Evolutionary conservation across 2,113 vertebrate species (phyloP).

Genomic region (Onychostoma macrolepis): DNA sequence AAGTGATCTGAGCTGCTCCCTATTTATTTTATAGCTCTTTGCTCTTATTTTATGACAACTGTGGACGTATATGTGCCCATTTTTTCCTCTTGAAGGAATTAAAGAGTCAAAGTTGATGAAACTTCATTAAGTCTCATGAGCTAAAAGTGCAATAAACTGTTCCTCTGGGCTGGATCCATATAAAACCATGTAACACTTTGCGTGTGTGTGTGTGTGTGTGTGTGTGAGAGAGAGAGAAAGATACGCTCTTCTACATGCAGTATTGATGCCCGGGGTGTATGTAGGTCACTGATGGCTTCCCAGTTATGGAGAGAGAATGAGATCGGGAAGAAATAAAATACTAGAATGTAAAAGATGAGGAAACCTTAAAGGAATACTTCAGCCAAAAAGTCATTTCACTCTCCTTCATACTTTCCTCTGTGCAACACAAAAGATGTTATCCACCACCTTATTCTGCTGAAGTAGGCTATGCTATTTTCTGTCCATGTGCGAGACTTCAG

Average conservation of each 20-base stretch:
- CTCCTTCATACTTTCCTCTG: too few relatives aligned
- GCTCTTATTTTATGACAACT: not conserved
- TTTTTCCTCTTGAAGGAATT: not conserved
- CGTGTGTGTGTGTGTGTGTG: constrained; percentile 13
- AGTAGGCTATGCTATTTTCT: too few relatives aligned
- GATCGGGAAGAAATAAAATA: not conserved
- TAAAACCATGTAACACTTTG: not conserved
- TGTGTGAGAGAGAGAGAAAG: not conserved
- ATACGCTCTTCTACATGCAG: not conserved
- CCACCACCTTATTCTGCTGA: too few relatives aligned
- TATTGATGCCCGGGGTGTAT: constrained; percentile 17
- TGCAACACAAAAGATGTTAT: too few relatives aligned
- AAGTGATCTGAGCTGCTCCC: not conserved
- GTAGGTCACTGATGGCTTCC: constrained; percentile 33
- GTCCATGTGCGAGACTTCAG: too few relatives aligned
- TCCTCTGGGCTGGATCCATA: not conserved
- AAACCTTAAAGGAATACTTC: not conserved
- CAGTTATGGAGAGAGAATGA: not conserved
- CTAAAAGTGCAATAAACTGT: not conserved
- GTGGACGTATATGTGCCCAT: not conserved
- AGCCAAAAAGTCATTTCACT: too few relatives aligned
- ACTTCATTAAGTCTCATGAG: not conserved
- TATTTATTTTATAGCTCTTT: not conserved
- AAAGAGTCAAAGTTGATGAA: not conserved
- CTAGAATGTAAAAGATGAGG: not conserved